A percentile compares a stretch with the other conserved stretches of the same genome.
phyloP scores from a whole-genome alignment of 2,113 vertebrate genomes.

The Bujurquina vittata region DNA sequence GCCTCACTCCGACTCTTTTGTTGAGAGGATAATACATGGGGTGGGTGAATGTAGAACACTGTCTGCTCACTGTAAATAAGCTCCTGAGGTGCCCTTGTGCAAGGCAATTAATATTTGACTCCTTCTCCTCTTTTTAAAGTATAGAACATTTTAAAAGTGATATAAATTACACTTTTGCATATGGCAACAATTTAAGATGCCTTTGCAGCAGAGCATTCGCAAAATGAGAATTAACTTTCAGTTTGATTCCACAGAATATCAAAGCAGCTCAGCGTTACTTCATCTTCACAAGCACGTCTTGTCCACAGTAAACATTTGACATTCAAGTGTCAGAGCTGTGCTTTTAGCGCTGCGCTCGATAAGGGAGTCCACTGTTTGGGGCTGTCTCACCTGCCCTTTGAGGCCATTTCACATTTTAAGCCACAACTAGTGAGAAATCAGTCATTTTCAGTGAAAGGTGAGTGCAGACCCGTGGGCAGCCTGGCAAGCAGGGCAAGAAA shows the following conservation, averaged over 20 bases:
- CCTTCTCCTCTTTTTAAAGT: neutral
- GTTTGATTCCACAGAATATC: neutral
- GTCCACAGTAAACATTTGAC: slow-evolving; percentile 7
- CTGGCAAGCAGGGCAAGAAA: slow-evolving; percentile 23
- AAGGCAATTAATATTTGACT: slow-evolving; percentile 32
- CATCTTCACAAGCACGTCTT: neutral
- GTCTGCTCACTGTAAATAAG: slow-evolving; percentile 38
- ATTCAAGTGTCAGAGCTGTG: slow-evolving; percentile 35
- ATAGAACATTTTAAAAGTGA: neutral
- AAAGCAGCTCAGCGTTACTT: neutral
- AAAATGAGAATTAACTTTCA: neutral
- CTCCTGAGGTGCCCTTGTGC: slow-evolving; percentile 53
- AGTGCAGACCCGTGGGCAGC: slow-evolving; percentile 35
- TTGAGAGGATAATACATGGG: slow-evolving; percentile 46
- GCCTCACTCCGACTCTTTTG: slow-evolving; percentile 43
- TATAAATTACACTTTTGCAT: neutral
- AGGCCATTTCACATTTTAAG: slow-evolving; percentile 35
- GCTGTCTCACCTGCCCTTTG: slow-evolving; percentile 17
- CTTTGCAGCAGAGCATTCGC: neutral
- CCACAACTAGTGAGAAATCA: slow-evolving; percentile 27
- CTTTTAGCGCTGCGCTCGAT: slow-evolving; percentile 21
- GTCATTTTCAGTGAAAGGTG: slow-evolving; percentile 44
- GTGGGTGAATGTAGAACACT: slow-evolving; percentile 33
- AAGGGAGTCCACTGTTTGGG: neutral
- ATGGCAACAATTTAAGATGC: neutral